Base-by-base conservation (phyloP, 2,888 invertebrate genomes). In the Polydrusus pterygomalis region DNA sequence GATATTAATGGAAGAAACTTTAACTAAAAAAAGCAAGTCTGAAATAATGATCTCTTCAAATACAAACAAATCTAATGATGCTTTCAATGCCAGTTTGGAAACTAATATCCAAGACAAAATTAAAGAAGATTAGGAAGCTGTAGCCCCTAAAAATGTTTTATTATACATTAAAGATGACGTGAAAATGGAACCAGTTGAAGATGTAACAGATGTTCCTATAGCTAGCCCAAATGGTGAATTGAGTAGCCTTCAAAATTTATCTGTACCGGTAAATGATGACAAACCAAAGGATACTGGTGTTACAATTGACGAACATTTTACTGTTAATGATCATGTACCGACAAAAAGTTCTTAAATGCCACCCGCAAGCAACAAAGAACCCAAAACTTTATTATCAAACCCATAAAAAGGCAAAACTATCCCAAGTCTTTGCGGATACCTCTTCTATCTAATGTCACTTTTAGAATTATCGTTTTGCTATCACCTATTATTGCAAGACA, bases 1-100 rank as follows among this genome's bases (percentile, higher is more conserved):
- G 25, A 60, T 17, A 17, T 49, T 70, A 60, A 17, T 47, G n/a
- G 70, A 45, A n/a, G 64, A 64, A 64, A 47, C 64, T 30, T 58
- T 58, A 9, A 34, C 58, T 58, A 58, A 58, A 58, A 58, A 17
- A 38, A 38, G 2, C n/a, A 54, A 13, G 13, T n/a, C 15, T 7
- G 6, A 1, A 13, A 13, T 13, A n/a, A 30, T 30, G 30, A 7
- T n/a, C n/a, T n/a, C 30, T 7, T 7, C 30, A 30, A 13, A 38
- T 38, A 9, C 17, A 2, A 58, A 10, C 3, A 58, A 17, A 15
- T n/a, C 25, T 9, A 25, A 13, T 20, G 11, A 10, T 38, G 30
- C 30, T n/a, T n/a, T n/a, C n/a, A n/a, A n/a, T n/a, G n/a, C n/a
- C n/a, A n/a, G n/a, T n/a, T n/a, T n/a, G n/a, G n/a, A n/a, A n/a